Percentiles rank a stretch among this genome's conserved stretches.
phyloP scores from a whole-genome alignment of 2,113 vertebrate species.

The Gymnarchus niloticus region DNA sequence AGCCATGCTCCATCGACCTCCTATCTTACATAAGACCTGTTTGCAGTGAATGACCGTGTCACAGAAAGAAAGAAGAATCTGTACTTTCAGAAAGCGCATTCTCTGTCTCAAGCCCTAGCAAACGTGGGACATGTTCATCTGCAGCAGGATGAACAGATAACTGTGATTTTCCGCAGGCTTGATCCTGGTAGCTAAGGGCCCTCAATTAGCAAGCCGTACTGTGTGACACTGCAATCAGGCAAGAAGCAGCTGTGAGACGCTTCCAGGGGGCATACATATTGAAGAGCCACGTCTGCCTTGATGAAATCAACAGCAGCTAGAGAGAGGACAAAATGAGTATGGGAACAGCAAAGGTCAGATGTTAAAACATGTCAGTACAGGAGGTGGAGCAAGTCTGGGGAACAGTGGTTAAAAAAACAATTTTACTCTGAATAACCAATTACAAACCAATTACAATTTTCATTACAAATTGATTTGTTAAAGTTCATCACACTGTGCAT shows the following conservation, averaged over 20 bases:
- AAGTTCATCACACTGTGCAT: too few relatives aligned
- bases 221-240: constrained; percentile 65
- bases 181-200: constrained; percentile 70
- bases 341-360: constrained; percentile 23
- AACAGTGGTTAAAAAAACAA: too few relatives aligned
- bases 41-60: too few relatives aligned
- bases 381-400: too few relatives aligned
- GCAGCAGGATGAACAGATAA: constrained; percentile 69
- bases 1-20: neutral
- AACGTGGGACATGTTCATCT: neutral
- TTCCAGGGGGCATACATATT: constrained; percentile 50
- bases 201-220: constrained; percentile 75
- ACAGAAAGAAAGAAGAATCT: too few relatives aligned
- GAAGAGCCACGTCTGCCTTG: constrained; percentile 37
- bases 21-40: neutral
- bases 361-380: too few relatives aligned
- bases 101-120: neutral
- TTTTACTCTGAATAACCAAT: too few relatives aligned
- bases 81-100: too few relatives aligned
- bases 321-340: constrained; percentile 28
- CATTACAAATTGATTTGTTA: too few relatives aligned
- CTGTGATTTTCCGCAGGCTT: constrained; percentile 70
- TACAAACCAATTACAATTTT: too few relatives aligned
- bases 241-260: constrained; percentile 61
- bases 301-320: constrained; percentile 21